Conservation (phyloP, 2,113 vertebrate genomes). For the Pterocles orientalis region DNA sequence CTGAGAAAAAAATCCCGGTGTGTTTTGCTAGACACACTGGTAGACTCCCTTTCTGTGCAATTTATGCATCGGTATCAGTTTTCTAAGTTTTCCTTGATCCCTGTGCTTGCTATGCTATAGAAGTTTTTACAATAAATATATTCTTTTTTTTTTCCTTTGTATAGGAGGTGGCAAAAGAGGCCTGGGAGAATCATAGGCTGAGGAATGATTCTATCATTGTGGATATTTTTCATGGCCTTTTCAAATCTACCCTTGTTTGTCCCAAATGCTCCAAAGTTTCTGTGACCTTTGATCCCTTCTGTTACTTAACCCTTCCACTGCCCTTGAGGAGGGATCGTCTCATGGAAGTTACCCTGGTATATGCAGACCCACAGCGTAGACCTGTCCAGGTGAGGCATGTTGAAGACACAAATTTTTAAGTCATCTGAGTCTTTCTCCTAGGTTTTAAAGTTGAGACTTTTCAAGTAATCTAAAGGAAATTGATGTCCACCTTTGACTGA, state of each 20-base stretch:
- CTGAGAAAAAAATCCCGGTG: neutral
- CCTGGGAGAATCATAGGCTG: slow-evolving; percentile 97
- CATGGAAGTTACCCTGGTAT: slow-evolving; percentile 91
- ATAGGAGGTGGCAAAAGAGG: slow-evolving; percentile 96
- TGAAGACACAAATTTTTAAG: neutral
- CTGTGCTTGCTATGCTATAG: neutral
- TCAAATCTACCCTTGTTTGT: slow-evolving; percentile 98
- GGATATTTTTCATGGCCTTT: slow-evolving; percentile 99
- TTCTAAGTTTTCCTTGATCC: neutral
- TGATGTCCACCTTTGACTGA: neutral
- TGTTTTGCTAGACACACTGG: neutral
- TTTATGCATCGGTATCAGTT: neutral
- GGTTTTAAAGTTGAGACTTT: neutral
- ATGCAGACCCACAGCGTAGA: slow-evolving; percentile 85
- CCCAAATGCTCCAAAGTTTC: slow-evolving; percentile 95
- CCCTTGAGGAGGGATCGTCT: slow-evolving; percentile 95
- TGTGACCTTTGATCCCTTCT: slow-evolving; percentile 98
- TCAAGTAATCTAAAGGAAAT: neutral
- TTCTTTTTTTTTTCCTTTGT: slow-evolving; percentile 39
- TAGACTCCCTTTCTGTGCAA: neutral
- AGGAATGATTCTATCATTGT: slow-evolving; percentile 99
- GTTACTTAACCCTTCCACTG: slow-evolving; percentile 95
- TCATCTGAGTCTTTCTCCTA: neutral
- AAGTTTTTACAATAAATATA: neutral
- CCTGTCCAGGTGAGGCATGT: slow-evolving; percentile 85